Percentiles rank a stretch among this genome's conserved stretches.
phyloP scores from a whole-genome alignment of 2,113 vertebrate genomes.

The Aptenodytes forsteri region DNA sequence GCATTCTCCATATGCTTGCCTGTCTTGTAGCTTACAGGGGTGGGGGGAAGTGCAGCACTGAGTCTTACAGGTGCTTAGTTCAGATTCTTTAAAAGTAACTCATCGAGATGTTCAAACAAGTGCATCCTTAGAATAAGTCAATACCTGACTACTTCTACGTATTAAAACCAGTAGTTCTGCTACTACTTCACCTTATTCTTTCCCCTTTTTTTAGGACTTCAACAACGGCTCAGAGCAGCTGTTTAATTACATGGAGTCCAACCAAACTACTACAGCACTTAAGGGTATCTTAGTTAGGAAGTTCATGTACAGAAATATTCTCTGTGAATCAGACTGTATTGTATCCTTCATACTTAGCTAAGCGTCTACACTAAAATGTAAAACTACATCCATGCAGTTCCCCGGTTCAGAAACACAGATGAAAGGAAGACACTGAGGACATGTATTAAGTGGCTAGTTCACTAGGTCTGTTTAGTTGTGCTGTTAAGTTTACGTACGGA shows the following conservation, averaged over 20 bases:
- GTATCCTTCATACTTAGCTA: neutral
- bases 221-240: neutral
- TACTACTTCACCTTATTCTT: neutral
- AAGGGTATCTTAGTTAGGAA: neutral
- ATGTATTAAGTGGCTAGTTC: neutral
- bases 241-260: neutral
- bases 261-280: neutral
- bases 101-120: neutral
- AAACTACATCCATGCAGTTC: neutral
- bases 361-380: neutral
- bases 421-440: neutral
- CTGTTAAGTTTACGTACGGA: fast-evolving
- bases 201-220: neutral
- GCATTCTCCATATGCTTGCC: neutral
- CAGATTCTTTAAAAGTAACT: neutral
- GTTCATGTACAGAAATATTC: neutral
- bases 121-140: neutral
- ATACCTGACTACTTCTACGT: neutral
- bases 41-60: neutral
- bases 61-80: neutral
- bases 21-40: fast-evolving
- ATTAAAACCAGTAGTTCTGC: neutral
- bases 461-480: neutral
- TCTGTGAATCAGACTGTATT: neutral
- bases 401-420: neutral